Percentiles rank a stretch among this genome's conserved stretches.
phyloP scores from a whole-genome alignment of 2,113 vertebrate genomes.

The Mionectes macconnelli region DNA sequence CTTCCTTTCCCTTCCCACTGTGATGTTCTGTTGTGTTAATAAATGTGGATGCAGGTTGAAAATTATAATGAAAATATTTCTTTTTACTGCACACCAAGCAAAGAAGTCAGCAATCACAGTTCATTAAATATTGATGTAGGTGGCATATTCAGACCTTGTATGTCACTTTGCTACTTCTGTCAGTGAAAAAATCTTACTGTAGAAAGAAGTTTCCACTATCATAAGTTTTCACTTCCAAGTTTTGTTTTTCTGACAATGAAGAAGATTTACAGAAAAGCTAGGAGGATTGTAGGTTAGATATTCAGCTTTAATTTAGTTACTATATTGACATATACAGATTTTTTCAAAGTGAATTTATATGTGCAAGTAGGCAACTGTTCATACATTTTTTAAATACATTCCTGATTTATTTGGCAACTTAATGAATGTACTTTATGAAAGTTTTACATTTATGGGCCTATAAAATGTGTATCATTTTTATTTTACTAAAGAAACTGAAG shows the following conservation, averaged over 20 bases:
- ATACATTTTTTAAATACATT: background rate
- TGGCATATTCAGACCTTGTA: background rate
- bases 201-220: background rate
- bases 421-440: background rate
- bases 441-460: background rate
- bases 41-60: background rate
- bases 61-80: background rate
- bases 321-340: background rate
- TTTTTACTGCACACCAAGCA: background rate
- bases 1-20: background rate
- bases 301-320: background rate
- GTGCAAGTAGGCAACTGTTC: background rate
- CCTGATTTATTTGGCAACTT: background rate
- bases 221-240: background rate
- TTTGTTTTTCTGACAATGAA: background rate
- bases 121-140: background rate
- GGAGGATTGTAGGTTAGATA: background rate
- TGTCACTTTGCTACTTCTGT: background rate
- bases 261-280: background rate
- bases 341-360: background rate
- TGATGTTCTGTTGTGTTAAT: background rate
- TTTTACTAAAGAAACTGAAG: background rate
- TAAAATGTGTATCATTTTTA: background rate
- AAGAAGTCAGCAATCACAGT: background rate
- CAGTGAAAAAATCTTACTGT: background rate